phyloP scores from a whole-genome alignment of 2,888 invertebrate genomes.

The Morinoia aosen region DNA sequence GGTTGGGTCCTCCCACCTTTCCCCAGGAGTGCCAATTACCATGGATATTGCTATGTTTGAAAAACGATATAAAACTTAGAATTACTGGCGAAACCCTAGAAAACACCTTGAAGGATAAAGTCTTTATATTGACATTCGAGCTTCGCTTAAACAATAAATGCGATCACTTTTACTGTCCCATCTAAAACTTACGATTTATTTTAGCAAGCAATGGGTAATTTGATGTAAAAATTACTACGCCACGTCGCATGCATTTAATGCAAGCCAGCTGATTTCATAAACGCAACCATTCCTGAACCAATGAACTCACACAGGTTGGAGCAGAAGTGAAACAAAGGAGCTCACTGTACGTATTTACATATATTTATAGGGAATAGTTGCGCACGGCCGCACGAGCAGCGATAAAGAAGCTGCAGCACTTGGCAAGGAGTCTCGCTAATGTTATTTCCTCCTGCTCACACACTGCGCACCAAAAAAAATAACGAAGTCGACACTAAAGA shows the following conservation, averaged over 20 bases:
- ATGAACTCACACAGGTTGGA: neutral
- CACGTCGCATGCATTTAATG: neutral
- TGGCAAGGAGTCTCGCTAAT: neutral
- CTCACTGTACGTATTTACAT: neutral
- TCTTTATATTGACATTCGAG: too few relatives aligned
- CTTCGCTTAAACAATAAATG: too few relatives aligned
- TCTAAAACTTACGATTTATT: neutral
- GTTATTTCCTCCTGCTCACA: conserved; percentile 3
- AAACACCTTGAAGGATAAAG: too few relatives aligned
- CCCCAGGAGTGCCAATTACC: too few relatives aligned
- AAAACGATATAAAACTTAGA: too few relatives aligned
- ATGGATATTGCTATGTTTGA: too few relatives aligned
- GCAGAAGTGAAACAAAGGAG: neutral
- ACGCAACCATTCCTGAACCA: neutral
- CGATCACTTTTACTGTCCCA: too few relatives aligned
- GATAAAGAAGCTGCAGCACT: neutral
- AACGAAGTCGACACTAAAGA: neutral
- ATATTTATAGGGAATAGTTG: neutral
- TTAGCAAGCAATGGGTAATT: neutral
- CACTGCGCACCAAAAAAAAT: neutral
- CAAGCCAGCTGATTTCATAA: neutral
- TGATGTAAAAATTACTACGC: neutral
- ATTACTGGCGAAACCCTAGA: too few relatives aligned
- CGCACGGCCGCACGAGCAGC: neutral
- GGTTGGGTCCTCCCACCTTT: too few relatives aligned